Base-by-base conservation (phyloP, 2,113 vertebrate genomes). In the Chinchilla lanigera region DNA sequence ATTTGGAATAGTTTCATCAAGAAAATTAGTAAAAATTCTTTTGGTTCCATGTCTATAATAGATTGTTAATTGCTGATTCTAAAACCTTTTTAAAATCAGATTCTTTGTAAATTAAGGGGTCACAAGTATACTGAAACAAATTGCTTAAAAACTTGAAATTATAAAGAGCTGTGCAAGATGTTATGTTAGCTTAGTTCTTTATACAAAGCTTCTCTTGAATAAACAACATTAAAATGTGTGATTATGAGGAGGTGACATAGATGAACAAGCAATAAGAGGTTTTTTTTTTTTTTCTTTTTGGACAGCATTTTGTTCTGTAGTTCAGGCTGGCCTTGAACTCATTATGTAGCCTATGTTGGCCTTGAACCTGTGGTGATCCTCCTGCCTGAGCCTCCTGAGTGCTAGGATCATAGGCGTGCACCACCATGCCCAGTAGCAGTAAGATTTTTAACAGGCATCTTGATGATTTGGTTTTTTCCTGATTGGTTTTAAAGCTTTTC, bases 101-200 rank as follows among this genome's bases (percentile, higher is more conserved):
- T 78, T 95, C 67, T 95, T 89, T 95, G 35, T 78, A 33, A 41
- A 17, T 30, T 50, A 86, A 83, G n/a, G 75, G 77, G 86, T 75
- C 52, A 73, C 22, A 44, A 83, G 5, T 26, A 17, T 44, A 80
- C 60, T 90, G 26, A 89, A 95, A 65, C 14, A 63, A 82, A 13
- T 77, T 86, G 63, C 75, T 90, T 73, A 50, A 65, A 83, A 63
- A 50, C 33, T 93, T 44, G 19, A 83, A 90, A 58, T 95, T 58
- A 61, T 67, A 65, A 82, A 88, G 26, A 92, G 33, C 30, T 90
- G 3, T 88, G 82, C 47, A 80, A 60, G 54, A 50, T 92, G 24
- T 78, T 44, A 60, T 56, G 13, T 17, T 73, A 80, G 92, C 60
- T 94, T 85, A 87, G 84, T 67, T 84, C 35, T 85, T 89, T 33